Evolutionary conservation across 2,113 vertebrate species (phyloP).

Genomic region (Sardina pilchardus): DNA sequence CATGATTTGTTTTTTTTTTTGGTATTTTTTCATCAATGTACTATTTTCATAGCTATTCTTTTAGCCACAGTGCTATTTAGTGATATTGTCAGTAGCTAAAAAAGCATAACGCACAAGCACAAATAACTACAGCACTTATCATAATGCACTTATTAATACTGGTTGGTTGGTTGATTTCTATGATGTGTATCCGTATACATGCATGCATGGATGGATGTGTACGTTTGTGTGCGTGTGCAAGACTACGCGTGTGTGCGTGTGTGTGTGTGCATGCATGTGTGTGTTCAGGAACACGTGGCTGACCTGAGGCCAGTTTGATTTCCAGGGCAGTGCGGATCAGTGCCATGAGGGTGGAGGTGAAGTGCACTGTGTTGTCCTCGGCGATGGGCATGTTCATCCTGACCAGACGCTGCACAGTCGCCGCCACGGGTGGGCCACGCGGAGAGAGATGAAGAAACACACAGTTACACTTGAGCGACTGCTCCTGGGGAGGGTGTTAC

Average conservation of each 20-base stretch:
- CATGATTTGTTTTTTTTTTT: too few relatives aligned
- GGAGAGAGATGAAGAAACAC: conserved; percentile 21
- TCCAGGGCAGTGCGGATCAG: conserved; percentile 94
- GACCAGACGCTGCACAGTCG: conserved; percentile 82
- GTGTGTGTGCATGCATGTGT: neutral
- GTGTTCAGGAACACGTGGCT: conserved; percentile 31
- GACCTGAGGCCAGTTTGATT: conserved; percentile 95
- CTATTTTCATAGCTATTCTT: neutral
- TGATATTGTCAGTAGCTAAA: neutral
- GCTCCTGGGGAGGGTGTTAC: neutral
- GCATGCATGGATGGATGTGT: neutral
- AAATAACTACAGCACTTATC: too few relatives aligned
- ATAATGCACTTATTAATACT: too few relatives aligned
- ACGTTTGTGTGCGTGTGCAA: neutral
- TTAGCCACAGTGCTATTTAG: too few relatives aligned
- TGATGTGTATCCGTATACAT: neutral
- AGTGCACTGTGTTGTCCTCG: conserved; percentile 87
- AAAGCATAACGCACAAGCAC: too few relatives aligned
- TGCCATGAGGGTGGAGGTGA: conserved; percentile 96
- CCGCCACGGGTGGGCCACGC: conserved; percentile 23
- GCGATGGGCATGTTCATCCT: conserved; percentile 99
- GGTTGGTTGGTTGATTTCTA: neutral
- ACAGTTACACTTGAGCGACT: conserved; percentile 12
- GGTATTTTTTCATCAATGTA: neutral
- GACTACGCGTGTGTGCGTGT: neutral